Percentiles rank a stretch among this genome's conserved stretches.
phyloP scores from a whole-genome alignment of 2,888 invertebrate species.

The Sclerodermus sp. region DNA sequence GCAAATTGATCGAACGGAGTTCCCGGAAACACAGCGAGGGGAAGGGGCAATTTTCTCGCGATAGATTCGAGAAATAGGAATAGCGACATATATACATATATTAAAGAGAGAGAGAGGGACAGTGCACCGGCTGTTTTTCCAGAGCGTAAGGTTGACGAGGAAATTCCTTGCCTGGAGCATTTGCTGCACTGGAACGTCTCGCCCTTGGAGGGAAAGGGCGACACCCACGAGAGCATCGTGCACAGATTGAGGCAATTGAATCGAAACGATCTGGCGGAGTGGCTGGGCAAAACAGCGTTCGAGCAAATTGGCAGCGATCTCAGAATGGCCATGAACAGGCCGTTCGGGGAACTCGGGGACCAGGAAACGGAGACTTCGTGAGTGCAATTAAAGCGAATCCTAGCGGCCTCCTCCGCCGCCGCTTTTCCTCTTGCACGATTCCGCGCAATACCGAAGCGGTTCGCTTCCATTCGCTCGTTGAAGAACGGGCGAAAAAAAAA shows the following conservation, averaged over 20 bases:
- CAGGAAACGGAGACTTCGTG: slow-evolving; percentile 31
- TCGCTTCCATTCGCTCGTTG: no score
- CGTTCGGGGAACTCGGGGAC: slow-evolving; percentile 35
- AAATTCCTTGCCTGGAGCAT: slow-evolving; percentile 62
- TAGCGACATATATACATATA: no score
- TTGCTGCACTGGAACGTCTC: slow-evolving; percentile 64
- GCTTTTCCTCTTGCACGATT: no score
- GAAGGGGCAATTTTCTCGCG: no score
- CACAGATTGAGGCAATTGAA: slow-evolving; percentile 65
- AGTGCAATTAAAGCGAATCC: neutral
- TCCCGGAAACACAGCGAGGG: no score
- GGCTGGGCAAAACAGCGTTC: slow-evolving; percentile 65
- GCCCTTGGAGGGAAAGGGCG: slow-evolving; percentile 60
- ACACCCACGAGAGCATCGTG: slow-evolving; percentile 62
- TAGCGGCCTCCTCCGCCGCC: no score
- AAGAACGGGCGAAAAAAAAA: no score
- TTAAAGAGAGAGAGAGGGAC: no score
- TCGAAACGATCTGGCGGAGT: slow-evolving; percentile 63
- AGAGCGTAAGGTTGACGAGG: slow-evolving; percentile 59
- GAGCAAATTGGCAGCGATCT: slow-evolving; percentile 61
- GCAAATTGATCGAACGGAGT: no score
- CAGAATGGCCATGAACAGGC: slow-evolving; percentile 43
- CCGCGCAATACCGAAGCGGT: no score
- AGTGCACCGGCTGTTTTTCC: neutral
- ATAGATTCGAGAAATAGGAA: no score